phyloP scores from a whole-genome alignment of 1,140 invertebrate species.

The Drosophila navojoa region DNA sequence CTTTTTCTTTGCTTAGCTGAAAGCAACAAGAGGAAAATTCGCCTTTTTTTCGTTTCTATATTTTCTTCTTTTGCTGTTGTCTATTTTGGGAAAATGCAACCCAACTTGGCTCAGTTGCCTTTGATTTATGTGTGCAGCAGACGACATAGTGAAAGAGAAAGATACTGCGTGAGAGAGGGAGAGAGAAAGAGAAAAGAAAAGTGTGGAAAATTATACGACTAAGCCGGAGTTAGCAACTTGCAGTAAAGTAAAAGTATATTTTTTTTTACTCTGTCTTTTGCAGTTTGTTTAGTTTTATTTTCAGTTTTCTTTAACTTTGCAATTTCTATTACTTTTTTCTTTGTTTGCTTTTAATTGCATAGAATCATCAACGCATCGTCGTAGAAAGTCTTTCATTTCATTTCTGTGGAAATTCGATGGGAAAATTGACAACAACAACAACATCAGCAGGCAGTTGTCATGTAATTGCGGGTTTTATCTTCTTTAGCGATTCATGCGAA shows the following conservation, averaged over 20 bases:
- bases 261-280: constrained; percentile 57
- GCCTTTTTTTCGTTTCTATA: constrained; percentile 27
- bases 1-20: constrained; percentile 16
- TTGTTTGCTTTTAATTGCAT: constrained; percentile 20
- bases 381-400: constrained; percentile 72
- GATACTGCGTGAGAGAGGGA: not conserved
- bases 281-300: constrained; percentile 20
- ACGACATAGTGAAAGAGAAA: not conserved
- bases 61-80: constrained; percentile 24
- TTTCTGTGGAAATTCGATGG: constrained; percentile 63
- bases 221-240: constrained; percentile 25
- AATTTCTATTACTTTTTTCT: constrained; percentile 31
- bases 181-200: constrained; percentile 10
- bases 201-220: constrained; percentile 35
- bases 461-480: constrained; percentile 44
- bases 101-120: constrained; percentile 37
- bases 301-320: constrained; percentile 19
- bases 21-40: constrained; percentile 16
- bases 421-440: constrained; percentile 37
- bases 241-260: constrained; percentile 69
- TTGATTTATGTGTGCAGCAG: constrained; percentile 12
- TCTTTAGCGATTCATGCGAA: constrained; percentile 57
- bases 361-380: constrained; percentile 25
- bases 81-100: constrained; percentile 39
- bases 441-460: constrained; percentile 48